Percentiles rank a stretch among this genome's conserved stretches.
Conservation (phyloP, 2,888 invertebrate genomes). For the Prenolepis imparis region DNA sequence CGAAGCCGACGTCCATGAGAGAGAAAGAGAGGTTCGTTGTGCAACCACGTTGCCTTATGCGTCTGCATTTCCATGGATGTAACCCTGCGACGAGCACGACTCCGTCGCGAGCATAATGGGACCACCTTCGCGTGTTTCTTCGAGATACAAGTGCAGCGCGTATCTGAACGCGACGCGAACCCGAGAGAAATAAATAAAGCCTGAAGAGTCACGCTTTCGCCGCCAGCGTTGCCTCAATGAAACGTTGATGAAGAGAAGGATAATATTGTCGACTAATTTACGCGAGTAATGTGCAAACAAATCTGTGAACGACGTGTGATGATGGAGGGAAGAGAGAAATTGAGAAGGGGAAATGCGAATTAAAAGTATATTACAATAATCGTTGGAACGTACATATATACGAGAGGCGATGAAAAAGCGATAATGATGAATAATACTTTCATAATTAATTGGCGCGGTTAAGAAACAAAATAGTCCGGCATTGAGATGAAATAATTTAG, state of each 20-base stretch:
- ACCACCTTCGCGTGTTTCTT: constrained; percentile 68
- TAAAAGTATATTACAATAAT: neutral
- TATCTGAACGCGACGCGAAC: neutral
- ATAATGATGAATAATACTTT: constrained; percentile 22
- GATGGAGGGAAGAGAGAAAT: neutral
- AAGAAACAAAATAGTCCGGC: constrained; percentile 21
- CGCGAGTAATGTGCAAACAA: constrained; percentile 7
- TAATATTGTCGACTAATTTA: constrained; percentile 47
- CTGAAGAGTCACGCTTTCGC: neutral
- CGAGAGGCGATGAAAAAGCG: constrained; percentile 2
- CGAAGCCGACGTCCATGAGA: neutral
- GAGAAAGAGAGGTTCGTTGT: constrained; percentile 16
- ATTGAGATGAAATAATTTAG: constrained; percentile 22
- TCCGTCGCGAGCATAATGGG: constrained; percentile 66
- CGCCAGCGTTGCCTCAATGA: constrained; percentile 33
- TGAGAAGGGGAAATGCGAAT: neutral
- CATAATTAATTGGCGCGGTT: constrained; percentile 39
- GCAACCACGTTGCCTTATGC: constrained; percentile 67
- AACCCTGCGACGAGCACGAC: constrained; percentile 65
- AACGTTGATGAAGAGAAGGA: constrained; percentile 21
- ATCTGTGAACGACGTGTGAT: neutral
- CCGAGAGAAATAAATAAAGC: neutral
- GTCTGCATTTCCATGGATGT: constrained; percentile 69
- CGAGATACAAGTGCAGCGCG: constrained; percentile 39
- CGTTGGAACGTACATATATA: neutral